Evolutionary conservation across 1,140 invertebrate genomes (phyloP), one percentile per base, ranked within the genome.

Genomic region (Callitettix versicolor): DNA sequence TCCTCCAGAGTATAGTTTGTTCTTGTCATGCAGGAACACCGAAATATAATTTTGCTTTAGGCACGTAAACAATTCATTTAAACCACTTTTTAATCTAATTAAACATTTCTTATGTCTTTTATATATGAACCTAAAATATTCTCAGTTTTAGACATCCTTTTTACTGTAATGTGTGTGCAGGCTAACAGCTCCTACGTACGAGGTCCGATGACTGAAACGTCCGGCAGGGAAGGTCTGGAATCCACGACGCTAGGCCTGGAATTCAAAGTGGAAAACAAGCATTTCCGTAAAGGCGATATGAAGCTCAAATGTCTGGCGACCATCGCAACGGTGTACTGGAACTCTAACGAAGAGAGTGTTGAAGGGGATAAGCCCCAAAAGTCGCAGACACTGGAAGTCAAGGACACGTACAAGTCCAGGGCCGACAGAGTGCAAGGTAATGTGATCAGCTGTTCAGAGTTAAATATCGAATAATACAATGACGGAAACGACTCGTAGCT

Each of bases 281-380:
- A 91, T 68, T 90, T 91, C 67, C 80, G 79, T 58, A 78, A 79
- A 51, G 86, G 86, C 59, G 86, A 90, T 63, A 79, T 91, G 70
- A 88, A 88, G 67, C 74, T 91, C 40, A 89, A 91, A 75, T 92
- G 88, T 72, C 76, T 88, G 63, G 88, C 88, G 7, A 89, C 85
- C 24, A 88, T 91, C 66, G 85, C 84, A 1, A 84, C 84, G 2
- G 76, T 89, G 1, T 90, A 90, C 69, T 84, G 80, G 76, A 76
- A 81, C 55, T 88, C 81, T 65, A 88, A 88, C 61, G 87, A 91
- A 65, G 85, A 87, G 64, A 87, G 84, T 63, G 83, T 88, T 3
- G 81, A 86, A 60, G 83, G 84, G 36, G 80, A 82, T 14, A 71
- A 76, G 43, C 76, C 79, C 30, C 74, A 77, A 42, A 76, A 78